Evolutionary conservation across 2,797 vertebrate genomes (phyloP).

Genomic region (Anisognathus igniventris): DNA sequence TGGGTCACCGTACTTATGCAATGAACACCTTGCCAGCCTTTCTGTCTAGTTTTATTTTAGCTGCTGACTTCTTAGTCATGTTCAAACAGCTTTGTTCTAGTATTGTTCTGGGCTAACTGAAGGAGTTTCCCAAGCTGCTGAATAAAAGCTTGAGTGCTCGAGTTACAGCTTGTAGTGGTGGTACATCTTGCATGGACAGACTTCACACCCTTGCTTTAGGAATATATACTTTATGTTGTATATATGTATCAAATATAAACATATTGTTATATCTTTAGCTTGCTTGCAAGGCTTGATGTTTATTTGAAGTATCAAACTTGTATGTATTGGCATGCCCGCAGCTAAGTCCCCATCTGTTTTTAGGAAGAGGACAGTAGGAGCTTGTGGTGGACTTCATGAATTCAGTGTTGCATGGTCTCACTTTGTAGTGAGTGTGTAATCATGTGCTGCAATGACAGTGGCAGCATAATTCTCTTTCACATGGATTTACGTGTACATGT

Average conservation of each 20-base stretch:
- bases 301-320: neutral
- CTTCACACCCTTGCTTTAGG: neutral
- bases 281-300: neutral
- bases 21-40: neutral
- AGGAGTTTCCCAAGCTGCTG: neutral
- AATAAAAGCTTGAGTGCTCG: neutral
- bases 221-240: neutral
- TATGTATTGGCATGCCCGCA: neutral
- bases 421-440: neutral
- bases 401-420: neutral
- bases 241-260: neutral
- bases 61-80: neutral
- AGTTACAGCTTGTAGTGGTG: neutral
- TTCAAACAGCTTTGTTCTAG: neutral
- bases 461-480: neutral
- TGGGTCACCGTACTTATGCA: neutral
- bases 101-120: neutral
- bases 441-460: neutral
- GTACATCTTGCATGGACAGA: neutral
- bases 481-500: fast-evolving
- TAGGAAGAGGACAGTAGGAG: neutral
- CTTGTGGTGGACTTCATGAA: neutral
- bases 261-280: neutral
- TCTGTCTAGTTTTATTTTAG: neutral
- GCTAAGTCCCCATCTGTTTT: neutral